phyloP scores from a whole-genome alignment of 2,888 invertebrate genomes.

The Phoenoteleia sp. region DNA sequence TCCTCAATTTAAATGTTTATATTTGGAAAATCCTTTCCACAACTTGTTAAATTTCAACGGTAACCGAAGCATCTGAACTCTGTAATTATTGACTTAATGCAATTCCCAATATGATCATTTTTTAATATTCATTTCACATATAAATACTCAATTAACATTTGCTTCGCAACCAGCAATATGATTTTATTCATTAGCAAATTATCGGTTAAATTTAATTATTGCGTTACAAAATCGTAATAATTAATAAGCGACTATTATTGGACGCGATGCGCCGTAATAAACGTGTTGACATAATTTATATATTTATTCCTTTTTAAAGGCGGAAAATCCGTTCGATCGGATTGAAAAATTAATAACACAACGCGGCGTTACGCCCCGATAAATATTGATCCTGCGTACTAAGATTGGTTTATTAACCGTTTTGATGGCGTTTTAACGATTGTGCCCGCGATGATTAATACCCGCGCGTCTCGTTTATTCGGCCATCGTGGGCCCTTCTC shows the following conservation, averaged over 20 bases:
- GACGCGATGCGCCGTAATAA: neutral
- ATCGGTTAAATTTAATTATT: too few relatives aligned
- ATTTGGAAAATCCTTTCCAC: too few relatives aligned
- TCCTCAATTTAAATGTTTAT: too few relatives aligned
- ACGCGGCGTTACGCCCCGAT: neutral
- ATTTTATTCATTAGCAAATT: too few relatives aligned
- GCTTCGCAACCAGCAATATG: too few relatives aligned
- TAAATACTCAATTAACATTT: too few relatives aligned
- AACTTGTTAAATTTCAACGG: too few relatives aligned
- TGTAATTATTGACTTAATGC: too few relatives aligned
- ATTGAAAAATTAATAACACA: conserved; percentile 18
- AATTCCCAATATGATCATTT: too few relatives aligned
- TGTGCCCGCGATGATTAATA: conserved; percentile 14
- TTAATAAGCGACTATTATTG: neutral
- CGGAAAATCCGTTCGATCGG: neutral
- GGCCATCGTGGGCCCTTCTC: neutral
- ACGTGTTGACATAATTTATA: neutral
- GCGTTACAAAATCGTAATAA: neutral
- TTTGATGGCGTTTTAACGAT: conserved; percentile 7
- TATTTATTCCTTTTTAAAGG: neutral
- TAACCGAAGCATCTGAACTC: too few relatives aligned
- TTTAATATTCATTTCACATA: too few relatives aligned
- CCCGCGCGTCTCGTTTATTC: conserved; percentile 15
- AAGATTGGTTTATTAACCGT: neutral
- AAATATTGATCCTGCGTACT: conserved; percentile 21